Evolutionary conservation across 1,140 invertebrate species (phyloP), one percentile per base, ranked within the genome.

Genomic region (Dreissena polymorpha): DNA sequence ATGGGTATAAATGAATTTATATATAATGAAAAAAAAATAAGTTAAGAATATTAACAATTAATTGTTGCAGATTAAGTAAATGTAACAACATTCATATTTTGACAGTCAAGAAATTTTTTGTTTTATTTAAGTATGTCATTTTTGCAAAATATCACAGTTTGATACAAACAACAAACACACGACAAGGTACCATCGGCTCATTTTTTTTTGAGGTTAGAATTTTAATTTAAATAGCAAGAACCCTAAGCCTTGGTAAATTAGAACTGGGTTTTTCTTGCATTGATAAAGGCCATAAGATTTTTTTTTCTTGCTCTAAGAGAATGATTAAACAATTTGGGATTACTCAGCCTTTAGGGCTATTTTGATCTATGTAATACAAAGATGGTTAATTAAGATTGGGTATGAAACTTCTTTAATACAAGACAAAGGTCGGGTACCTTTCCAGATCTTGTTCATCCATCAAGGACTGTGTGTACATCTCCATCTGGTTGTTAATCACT

Each of bases 401-500:
- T 60, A 60, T 60, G 2, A 60, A 60, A 23, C 57, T n/a, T n/a
- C 3, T n/a, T 60, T n/a, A 60, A n/a, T 60, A n/a, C 57, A 60
- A 60, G 3, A 23, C 21, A n/a, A 60, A 3, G 10, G 6, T 2
- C 21, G 21, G 8, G 14, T 49, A 29, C 25, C 25, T 49, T 6
- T 29, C 25, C 5, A 53, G 64, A 65, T 65, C 67, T 5, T 27
- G 53, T 18, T 78, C 78, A 16, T 64, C 70, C 29, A 12, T 64
- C 5, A 81, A 16, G 21, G 70, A 73, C 39, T 81, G 53, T 25
- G 55, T 63, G 25, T 65, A 81, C 70, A 81, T 81, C 12, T 81
- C 78, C 75, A 89, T 89, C 80, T 92, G 90, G 64, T 92, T 92
- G 55, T 83, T 63, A 23, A 92, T 91, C 12, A 92, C 89, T 88